Percentiles rank a stretch among this genome's conserved stretches.
Evolutionary conservation across 2,888 invertebrate species (phyloP).

Genomic region (Polydrusus pterygomalis): DNA sequence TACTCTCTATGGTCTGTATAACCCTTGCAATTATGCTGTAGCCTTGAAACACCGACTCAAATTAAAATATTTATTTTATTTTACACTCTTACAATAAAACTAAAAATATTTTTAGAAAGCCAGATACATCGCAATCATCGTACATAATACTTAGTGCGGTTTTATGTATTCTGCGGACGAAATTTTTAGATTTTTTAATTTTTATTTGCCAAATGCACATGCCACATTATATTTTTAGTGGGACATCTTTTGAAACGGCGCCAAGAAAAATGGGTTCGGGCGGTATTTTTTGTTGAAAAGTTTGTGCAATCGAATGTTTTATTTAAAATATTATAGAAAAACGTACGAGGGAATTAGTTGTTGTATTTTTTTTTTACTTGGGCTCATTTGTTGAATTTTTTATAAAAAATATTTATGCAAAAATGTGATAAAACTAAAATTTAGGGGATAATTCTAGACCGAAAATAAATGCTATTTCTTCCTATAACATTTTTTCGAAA

Average conservation of each 20-base stretch:
- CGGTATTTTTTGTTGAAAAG: conserved; percentile 10
- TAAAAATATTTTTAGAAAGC: conserved; percentile 41
- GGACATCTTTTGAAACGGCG: conserved; percentile 57
- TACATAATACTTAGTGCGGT: conserved; percentile 42
- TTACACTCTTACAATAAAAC: conserved; percentile 21
- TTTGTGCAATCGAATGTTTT: no score
- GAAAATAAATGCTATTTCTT: no score
- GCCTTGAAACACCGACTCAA: conserved; percentile 33
- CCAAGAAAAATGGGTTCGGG: conserved; percentile 58
- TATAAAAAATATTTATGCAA: no score
- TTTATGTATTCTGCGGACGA: conserved; percentile 49
- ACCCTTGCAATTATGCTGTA: background rate
- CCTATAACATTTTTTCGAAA: no score
- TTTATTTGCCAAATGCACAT: conserved; percentile 49
- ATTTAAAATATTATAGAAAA: no score
- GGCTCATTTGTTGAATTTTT: no score
- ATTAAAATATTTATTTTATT: conserved; percentile 32
- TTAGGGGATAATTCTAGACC: no score
- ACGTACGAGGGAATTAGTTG: no score
- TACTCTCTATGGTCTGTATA: no score
- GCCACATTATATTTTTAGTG: conserved; percentile 60
- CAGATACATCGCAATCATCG: conserved; percentile 34
- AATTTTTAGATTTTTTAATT: conserved; percentile 45
- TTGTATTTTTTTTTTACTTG: no score
- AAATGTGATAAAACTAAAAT: no score